These are phyloP conservation scores for Arctocebus calabarensis DNA, from an alignment of 2,797 vertebrate species.

Conservation along the genomic window DNA sequence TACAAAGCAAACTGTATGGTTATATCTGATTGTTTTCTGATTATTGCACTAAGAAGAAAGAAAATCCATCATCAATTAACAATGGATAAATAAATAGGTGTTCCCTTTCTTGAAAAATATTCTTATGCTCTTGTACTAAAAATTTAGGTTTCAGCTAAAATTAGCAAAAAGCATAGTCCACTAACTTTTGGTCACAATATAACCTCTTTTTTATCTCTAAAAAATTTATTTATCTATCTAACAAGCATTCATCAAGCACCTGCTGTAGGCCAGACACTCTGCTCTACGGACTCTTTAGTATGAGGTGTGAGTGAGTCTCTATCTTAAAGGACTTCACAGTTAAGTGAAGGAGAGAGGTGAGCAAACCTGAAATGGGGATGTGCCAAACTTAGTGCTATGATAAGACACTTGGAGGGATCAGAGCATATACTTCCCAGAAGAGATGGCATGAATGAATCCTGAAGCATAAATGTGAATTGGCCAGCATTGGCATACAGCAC, in stretches of 20 bases:
- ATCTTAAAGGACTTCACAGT: background rate
- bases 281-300: background rate
- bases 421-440: background rate
- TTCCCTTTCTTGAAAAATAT: background rate
- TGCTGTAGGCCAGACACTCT: background rate
- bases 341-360: background rate
- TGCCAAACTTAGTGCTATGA: background rate
- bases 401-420: background rate
- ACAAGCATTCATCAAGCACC: background rate
- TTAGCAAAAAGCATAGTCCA: background rate
- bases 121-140: background rate
- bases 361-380: background rate
- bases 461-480: background rate
- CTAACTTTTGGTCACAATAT: background rate
- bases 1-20: background rate
- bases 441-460: background rate
- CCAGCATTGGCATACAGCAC: background rate
- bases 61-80: background rate
- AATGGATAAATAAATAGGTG: background rate
- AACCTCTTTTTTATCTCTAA: background rate
- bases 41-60: background rate
- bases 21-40: background rate
- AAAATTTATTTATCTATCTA: conserved; percentile 1
- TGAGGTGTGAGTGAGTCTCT: background rate
- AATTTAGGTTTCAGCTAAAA: conserved; percentile 51